Evolutionary conservation across 2,797 vertebrate species (phyloP).

Genomic region (Danio albolineatus): DNA sequence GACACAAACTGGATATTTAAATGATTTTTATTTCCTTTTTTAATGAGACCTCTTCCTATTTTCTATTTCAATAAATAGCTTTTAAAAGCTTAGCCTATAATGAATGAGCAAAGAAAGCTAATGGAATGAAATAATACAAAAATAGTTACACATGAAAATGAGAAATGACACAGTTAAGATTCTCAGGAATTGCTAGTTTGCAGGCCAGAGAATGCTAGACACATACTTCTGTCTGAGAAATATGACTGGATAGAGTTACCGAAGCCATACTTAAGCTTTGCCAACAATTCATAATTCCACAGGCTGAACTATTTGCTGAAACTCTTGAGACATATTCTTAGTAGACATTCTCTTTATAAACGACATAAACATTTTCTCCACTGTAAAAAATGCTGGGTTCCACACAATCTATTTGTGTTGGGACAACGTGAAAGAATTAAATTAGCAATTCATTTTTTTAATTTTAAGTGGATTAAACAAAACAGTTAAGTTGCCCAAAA

Average conservation of each 20-base stretch:
- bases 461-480: no score
- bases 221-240: constrained; percentile 25
- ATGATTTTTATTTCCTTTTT: neutral
- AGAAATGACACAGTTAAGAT: constrained; percentile 1
- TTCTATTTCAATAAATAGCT: neutral
- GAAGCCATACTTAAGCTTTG: neutral
- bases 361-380: neutral
- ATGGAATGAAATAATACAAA: neutral
- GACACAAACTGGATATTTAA: neutral
- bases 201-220: constrained; percentile 11
- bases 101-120: neutral
- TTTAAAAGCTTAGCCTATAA: neutral
- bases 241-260: constrained; percentile 1
- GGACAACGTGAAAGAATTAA: no score
- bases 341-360: neutral
- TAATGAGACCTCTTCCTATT: neutral
- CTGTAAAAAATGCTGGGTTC: no score
- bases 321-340: neutral
- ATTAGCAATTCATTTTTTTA: no score
- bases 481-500: no score
- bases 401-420: no score
- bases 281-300: constrained; percentile 23
- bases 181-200: neutral
- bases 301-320: constrained; percentile 19
- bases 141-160: neutral